Percentiles rank a stretch among this genome's conserved stretches.
These are phyloP conservation scores for Aphelenchoides bicaudatus DNA, from an alignment of 2,888 invertebrate species.

Conservation along the genomic window DNA sequence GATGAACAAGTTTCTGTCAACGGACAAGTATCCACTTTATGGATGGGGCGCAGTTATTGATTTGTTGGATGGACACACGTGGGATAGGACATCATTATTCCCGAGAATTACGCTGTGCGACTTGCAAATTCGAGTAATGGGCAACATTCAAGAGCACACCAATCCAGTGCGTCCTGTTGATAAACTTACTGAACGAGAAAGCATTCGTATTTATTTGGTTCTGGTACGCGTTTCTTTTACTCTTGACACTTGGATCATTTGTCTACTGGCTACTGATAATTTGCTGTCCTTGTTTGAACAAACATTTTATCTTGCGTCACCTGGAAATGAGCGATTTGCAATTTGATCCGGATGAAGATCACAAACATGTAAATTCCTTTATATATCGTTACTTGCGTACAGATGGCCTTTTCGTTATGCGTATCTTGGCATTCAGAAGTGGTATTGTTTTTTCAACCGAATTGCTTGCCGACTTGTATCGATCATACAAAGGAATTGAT, in stretches of 20 bases:
- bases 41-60: constrained; percentile 46
- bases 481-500: constrained; percentile 41
- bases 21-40: constrained; percentile 46
- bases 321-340: constrained; percentile 43
- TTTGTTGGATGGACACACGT: constrained; percentile 41
- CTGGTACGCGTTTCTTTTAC: constrained; percentile 46
- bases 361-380: constrained; percentile 38
- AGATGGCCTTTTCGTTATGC: constrained; percentile 50
- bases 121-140: constrained; percentile 53
- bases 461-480: constrained; percentile 46
- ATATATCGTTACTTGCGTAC: constrained; percentile 42
- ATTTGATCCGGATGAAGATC: constrained; percentile 31
- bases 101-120: constrained; percentile 55
- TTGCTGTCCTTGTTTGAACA: constrained; percentile 46
- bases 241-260: constrained; percentile 46
- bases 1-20: constrained; percentile 49
- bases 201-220: constrained; percentile 49
- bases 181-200: constrained; percentile 43
- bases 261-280: constrained; percentile 47
- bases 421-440: constrained; percentile 43
- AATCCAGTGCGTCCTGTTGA: constrained; percentile 54
- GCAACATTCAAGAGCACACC: constrained; percentile 55
- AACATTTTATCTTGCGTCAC: constrained; percentile 47
- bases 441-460: constrained; percentile 51
- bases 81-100: constrained; percentile 53